Base-by-base conservation (phyloP, 2,888 invertebrate species). In the Patella depressa region DNA sequence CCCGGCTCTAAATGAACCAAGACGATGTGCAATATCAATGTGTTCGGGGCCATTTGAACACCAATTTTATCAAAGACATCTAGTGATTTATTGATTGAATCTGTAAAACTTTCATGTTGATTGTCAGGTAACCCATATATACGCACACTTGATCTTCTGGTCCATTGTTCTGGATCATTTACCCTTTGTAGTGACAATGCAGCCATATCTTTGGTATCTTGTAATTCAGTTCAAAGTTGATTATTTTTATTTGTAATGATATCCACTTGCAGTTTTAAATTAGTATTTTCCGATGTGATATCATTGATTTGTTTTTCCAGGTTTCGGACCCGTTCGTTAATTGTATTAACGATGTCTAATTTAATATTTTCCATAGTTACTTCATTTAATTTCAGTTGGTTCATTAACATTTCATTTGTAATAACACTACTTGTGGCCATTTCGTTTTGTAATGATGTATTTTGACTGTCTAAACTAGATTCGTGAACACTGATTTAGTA, bases 391-490 rank as follows among this genome's bases (percentile, higher is more conserved):
- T 59, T 59, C 19, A 59, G 19, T 59, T 59, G 59, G 9, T 17
- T 59, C n/a, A 59, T n/a, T 59, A n/a, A n/a, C 59, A 59, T 59
- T 7, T n/a, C 59, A 59, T 59, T 59, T 9, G 59, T n/a, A 59
- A 59, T 34, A 34, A 34, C 34, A 34, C 5, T 34, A 34, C 34
- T 34, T 2, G 34, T 7, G 57, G 5, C 4, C 17, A 17, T 17
- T 57, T 57, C 17, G 57, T 17, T 57, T 57, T 57, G 14, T 17
- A 57, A 57, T 3, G 17, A 57, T 17, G 14, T 57, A 17, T 57
- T 57, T 14, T 9, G 14, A 3, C 57, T 14, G 57, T 17, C n/a
- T n/a, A n/a, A n/a, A n/a, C 57, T 57, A 57, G 14, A 14, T 17
- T 17, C 17, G 14, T 14, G 57, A 17, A 17, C 17, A 14, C 15